Conservation (phyloP, 2,888 invertebrate genomes). For the Myathropa florea region DNA sequence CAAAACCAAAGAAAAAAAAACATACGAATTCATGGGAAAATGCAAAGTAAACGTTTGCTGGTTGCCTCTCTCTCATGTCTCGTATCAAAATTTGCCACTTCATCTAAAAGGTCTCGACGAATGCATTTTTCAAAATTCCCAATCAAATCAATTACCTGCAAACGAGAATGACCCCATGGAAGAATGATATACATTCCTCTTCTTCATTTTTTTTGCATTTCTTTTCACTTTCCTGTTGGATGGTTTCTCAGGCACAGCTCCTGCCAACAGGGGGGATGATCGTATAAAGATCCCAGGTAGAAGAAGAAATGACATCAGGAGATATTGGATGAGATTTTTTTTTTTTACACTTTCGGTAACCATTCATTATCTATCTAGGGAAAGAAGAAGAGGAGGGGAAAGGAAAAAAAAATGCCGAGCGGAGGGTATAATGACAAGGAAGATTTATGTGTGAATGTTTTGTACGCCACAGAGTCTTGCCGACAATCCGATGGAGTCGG, state of each 20-base stretch:
- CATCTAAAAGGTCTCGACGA: constrained; percentile 38
- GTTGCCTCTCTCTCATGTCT: constrained; percentile 20
- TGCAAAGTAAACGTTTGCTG: constrained; percentile 38
- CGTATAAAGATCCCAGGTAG: constrained; percentile 63
- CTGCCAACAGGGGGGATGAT: constrained; percentile 48
- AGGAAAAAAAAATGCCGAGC: constrained; percentile 16
- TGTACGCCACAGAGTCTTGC: constrained; percentile 65
- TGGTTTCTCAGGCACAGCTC: constrained; percentile 44
- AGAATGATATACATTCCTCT: constrained; percentile 32
- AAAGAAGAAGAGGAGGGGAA: too few relatives aligned
- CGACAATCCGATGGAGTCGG: constrained; percentile 58
- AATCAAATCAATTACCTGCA: constrained; percentile 69
- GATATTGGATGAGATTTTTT: constrained; percentile 58
- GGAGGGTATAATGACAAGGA: constrained; percentile 61
- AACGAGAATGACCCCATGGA: constrained; percentile 65
- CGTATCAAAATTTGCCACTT: constrained; percentile 60
- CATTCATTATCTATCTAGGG: constrained; percentile 67
- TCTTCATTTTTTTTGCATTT: constrained; percentile 50
- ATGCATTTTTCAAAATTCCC: constrained; percentile 61
- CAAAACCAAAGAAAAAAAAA: neutral
- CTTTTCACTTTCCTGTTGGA: constrained; percentile 65
- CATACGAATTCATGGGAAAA: constrained; percentile 62
- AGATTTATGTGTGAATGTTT: constrained; percentile 71
- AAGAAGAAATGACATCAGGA: constrained; percentile 65
- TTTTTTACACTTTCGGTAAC: constrained; percentile 52